phyloP scores from a whole-genome alignment of 1,140 invertebrate species.

The Aphidius ervi region DNA sequence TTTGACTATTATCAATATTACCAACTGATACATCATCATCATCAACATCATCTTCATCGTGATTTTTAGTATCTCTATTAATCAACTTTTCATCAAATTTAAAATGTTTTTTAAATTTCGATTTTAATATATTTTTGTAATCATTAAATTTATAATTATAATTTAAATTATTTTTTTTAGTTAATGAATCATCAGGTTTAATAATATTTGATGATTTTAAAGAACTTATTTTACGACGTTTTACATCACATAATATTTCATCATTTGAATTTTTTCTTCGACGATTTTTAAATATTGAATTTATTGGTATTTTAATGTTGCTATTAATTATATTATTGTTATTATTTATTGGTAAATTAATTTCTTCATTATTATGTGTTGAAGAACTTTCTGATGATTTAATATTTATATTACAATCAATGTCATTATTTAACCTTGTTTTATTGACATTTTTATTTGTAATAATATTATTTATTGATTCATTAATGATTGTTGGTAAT shows the following conservation, averaged over 20 bases:
- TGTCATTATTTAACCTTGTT: neutral
- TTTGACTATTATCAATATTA: conserved; percentile 35
- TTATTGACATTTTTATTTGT: conserved; percentile 5
- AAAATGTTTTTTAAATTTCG: too few relatives aligned
- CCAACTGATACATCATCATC: conserved; percentile 13
- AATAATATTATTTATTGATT: conserved; percentile 7
- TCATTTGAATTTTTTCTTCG: too few relatives aligned
- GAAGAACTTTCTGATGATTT: neutral
- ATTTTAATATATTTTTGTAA: too few relatives aligned
- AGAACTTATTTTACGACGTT: too few relatives aligned
- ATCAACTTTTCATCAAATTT: conserved; percentile 29
- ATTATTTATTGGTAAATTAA: neutral
- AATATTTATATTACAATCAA: conserved; percentile 26
- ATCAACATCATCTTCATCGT: conserved; percentile 1
- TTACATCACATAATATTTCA: too few relatives aligned
- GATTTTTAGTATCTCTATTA: conserved; percentile 24
- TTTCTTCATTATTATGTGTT: neutral
- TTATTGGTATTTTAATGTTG: too few relatives aligned
- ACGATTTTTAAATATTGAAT: too few relatives aligned
- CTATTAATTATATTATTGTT: too few relatives aligned
- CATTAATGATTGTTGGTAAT: conserved; percentile 7
- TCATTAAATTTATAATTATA: neutral
- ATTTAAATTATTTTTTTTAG: too few relatives aligned
- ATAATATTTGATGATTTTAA: too few relatives aligned
- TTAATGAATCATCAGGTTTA: too few relatives aligned